Conservation (phyloP, 2,888 invertebrate genomes). For the Cheilosia variabilis region DNA sequence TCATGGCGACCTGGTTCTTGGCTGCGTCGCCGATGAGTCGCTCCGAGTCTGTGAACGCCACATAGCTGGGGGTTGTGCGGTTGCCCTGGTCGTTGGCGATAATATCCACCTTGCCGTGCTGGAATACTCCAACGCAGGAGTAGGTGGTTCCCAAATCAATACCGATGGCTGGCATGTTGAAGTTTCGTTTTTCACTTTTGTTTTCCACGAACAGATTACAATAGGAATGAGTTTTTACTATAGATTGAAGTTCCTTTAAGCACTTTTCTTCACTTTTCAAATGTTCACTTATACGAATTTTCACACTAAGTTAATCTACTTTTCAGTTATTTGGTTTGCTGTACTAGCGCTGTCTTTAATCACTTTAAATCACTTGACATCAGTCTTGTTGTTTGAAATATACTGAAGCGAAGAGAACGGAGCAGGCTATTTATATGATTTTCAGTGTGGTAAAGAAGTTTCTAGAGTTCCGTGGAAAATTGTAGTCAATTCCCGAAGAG, state of each 20-base stretch:
- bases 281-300: not conserved
- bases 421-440: conserved; percentile 36
- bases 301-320: not conserved
- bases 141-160: conserved; percentile 94
- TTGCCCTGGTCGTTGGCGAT: conserved; percentile 93
- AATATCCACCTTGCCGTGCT: conserved; percentile 91
- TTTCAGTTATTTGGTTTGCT: not conserved
- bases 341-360: not conserved
- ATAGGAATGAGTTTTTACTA: not conserved
- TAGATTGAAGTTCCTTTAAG: not conserved
- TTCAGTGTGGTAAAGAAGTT: not conserved
- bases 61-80: conserved; percentile 90
- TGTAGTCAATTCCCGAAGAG: not conserved
- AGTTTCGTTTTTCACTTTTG: conserved; percentile 84
- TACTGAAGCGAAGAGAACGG: conserved; percentile 18
- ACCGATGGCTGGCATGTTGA: conserved; percentile 87
- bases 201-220: conserved; percentile 79
- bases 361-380: conserved; percentile 86
- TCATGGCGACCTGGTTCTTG: conserved; percentile 92
- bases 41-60: conserved; percentile 93
- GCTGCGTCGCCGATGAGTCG: conserved; percentile 92
- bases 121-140: conserved; percentile 91
- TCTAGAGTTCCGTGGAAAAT: conserved; percentile 17
- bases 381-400: conserved; percentile 79
- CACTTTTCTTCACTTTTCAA: not conserved